Percentiles rank a stretch among this genome's conserved stretches.
Evolutionary conservation across 1,140 invertebrate species (phyloP).

Genomic region (Octopus sinensis): DNA sequence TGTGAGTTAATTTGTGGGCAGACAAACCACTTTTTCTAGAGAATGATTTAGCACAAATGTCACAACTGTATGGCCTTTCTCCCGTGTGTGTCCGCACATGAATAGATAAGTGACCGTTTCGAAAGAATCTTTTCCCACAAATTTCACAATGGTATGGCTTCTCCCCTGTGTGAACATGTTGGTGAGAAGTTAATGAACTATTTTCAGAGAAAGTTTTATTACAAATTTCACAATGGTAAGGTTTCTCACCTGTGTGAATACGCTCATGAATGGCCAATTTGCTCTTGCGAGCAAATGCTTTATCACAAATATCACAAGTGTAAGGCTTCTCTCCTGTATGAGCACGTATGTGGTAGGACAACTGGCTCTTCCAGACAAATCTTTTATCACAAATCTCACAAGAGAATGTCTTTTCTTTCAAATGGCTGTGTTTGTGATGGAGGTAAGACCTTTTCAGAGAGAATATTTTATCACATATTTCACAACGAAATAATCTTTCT

Average conservation of each 20-base stretch:
- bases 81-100: conserved; percentile 21
- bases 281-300: conserved; percentile 14
- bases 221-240: conserved; percentile 25
- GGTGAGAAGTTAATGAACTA: conserved; percentile 16
- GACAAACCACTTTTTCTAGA: conserved; percentile 11
- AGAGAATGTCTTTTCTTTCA: no score
- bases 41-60: conserved; percentile 24
- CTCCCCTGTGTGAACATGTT: conserved; percentile 13
- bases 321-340: conserved; percentile 20
- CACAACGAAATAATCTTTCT: not conserved
- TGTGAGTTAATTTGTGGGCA: conserved; percentile 20
- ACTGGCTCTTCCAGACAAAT: no score
- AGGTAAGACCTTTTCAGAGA: no score
- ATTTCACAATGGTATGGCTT: conserved; percentile 19
- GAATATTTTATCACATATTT: no score
- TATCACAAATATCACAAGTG: conserved; percentile 21
- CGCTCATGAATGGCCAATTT: conserved; percentile 20
- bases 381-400: no score
- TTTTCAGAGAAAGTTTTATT: conserved; percentile 17
- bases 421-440: no score
- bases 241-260: conserved; percentile 23
- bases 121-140: conserved; percentile 22
- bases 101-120: conserved; percentile 12
- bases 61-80: conserved; percentile 23
- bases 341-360: conserved; percentile 15